phyloP scores from a whole-genome alignment of 2,797 vertebrate species.

The Meriones psammophilus region DNA sequence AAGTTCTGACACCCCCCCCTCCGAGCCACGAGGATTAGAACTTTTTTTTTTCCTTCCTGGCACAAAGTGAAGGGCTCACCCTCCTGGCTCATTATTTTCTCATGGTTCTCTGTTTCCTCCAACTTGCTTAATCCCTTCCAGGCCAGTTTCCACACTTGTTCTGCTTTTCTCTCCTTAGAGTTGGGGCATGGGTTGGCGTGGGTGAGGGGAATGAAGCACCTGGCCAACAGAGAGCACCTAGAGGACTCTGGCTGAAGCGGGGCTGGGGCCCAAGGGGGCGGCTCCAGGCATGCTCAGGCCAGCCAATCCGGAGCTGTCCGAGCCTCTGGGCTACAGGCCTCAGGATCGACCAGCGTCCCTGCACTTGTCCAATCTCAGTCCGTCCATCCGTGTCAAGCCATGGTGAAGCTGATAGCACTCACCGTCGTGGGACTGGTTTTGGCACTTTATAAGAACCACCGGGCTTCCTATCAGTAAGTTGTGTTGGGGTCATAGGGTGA shows the following conservation, averaged over 20 bases:
- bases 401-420: constrained; percentile 71
- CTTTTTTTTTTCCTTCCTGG: background rate
- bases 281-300: background rate
- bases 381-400: background rate
- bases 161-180: background rate
- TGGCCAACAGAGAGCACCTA: fast-evolving
- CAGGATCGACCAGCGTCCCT: background rate
- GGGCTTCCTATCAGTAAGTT: constrained; percentile 78
- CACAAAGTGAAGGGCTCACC: background rate
- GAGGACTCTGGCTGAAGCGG: background rate
- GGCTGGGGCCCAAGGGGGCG: background rate
- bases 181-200: background rate
- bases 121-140: background rate
- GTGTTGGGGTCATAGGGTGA: background rate
- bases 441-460: constrained; percentile 18
- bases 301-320: fast-evolving
- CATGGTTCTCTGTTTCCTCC: constrained; percentile 24
- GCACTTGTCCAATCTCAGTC: fast-evolving
- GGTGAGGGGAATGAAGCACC: background rate
- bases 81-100: constrained; percentile 8
- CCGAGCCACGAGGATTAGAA: background rate
- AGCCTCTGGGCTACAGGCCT: background rate
- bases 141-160: background rate
- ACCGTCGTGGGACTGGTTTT: constrained; percentile 58
- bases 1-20: background rate